These are phyloP conservation scores for Heptranchias perlo DNA, from an alignment of 2,113 vertebrate genomes.

Conservation along the genomic window DNA sequence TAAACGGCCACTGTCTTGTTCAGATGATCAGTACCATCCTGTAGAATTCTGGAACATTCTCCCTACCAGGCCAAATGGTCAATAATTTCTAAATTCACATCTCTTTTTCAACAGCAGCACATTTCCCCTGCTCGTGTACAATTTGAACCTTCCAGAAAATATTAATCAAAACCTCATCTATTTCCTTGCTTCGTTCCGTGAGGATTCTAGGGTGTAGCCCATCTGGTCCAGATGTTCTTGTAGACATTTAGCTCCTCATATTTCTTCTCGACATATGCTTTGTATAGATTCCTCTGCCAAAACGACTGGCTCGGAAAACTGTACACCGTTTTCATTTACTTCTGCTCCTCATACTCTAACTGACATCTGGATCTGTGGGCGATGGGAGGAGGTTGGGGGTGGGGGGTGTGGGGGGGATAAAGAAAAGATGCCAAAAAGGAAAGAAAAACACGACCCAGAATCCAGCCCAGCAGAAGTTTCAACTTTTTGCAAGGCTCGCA, in stretches of 20 bases:
- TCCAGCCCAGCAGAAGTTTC: neutral
- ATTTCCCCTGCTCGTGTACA: neutral
- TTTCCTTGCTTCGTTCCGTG: neutral
- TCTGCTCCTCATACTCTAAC: neutral
- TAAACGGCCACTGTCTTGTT: neutral
- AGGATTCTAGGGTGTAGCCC: neutral
- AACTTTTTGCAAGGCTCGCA: neutral
- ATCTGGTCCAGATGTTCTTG: neutral
- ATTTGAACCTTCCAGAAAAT: neutral
- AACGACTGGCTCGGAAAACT: neutral
- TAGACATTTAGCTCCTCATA: neutral
- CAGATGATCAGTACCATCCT: neutral
- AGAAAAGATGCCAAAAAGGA: neutral
- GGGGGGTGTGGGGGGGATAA: neutral
- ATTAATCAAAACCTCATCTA: neutral
- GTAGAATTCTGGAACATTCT: no score
- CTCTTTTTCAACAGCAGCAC: neutral
- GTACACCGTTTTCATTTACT: neutral
- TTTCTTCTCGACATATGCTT: neutral
- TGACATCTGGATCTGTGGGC: neutral
- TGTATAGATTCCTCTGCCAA: neutral
- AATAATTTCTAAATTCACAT: neutral
- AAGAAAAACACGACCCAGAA: neutral
- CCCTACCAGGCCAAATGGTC: neutral
- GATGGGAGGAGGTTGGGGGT: neutral